Base-by-base conservation (phyloP, 1,140 invertebrate genomes). In the Holcopasites calliopsidis region DNA sequence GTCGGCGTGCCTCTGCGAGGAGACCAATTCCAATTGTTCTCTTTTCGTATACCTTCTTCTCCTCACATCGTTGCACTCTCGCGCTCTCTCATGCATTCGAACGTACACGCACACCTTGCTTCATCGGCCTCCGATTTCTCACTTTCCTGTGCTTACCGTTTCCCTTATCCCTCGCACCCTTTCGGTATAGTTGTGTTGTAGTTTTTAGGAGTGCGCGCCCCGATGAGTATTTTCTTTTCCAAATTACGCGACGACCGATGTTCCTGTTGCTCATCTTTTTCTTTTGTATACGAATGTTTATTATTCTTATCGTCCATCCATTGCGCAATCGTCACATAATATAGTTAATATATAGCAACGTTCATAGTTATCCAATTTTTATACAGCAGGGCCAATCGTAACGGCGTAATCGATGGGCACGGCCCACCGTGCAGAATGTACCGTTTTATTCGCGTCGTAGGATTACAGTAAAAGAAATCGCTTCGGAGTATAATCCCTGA, bases 311-410 rank as follows among this genome's bases (percentile, higher is more conserved):
- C 65, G 62, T 21, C 64, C 62, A 55, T 68, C 44, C 55, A 75
- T 57, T 52, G 66, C 70, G 55, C 35, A 76, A 81, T 85, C 79
- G 65, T 85, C 79, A 76, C 79, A 79, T 61, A 82, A 68, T 89
- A 82, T 87, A 85, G 88, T 85, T 90, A 87, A 88, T 18, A 75
- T 82, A 87, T 83, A 86, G 88, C 89, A 91, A 91, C 86, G 90
- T 88, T 90, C 87, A 90, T 88, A 87, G 88, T 86, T 88, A 90
- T 55, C 83, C 87, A 89, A 90, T 90, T 90, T 90, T 88, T 90
- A 88, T 87, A 89, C 75, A 86, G 87, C 89, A 89, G 86, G 86
- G 79, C 77, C 87, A 84, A 0, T 86, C 80, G 57, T 83, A 69
- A 71, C 80, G 79, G 74, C 85, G 84, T 83, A 85, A 84, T 85